A percentile compares a stretch with the other conserved stretches of the same genome.
Evolutionary conservation across 1,140 invertebrate genomes (phyloP).

Genomic region (Heliconius hermathena): DNA sequence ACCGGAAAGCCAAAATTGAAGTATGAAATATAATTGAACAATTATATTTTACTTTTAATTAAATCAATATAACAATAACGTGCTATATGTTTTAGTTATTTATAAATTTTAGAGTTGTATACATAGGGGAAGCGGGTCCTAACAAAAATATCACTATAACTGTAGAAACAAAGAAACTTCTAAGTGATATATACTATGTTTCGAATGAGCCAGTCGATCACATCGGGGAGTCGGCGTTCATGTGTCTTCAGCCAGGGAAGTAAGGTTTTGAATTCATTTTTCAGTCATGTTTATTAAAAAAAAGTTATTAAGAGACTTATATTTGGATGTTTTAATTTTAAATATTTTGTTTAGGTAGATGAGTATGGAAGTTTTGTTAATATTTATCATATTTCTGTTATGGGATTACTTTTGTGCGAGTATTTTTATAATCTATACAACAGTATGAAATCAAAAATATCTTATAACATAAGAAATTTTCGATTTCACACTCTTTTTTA

Average conservation of each 20-base stretch:
- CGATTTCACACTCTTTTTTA: no score
- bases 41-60: constrained; percentile 23
- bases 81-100: neutral
- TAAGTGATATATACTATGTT: constrained; percentile 70
- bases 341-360: no score
- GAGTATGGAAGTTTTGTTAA: no score
- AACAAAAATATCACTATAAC: constrained; percentile 69
- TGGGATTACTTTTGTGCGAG: no score
- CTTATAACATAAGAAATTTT: no score
- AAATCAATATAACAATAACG: neutral
- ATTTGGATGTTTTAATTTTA: no score
- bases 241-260: constrained; percentile 68
- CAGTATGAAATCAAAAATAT: no score
- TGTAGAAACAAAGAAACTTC: constrained; percentile 63
- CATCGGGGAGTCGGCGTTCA: constrained; percentile 71
- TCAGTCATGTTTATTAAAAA: neutral
- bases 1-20: constrained; percentile 74
- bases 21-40: constrained; percentile 56
- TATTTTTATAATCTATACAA: no score
- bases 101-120: constrained; percentile 58
- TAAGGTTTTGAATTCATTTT: constrained; percentile 39
- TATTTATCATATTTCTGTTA: no score
- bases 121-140: constrained; percentile 64
- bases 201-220: constrained; percentile 64
- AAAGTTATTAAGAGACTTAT: no score